These are phyloP conservation scores for Andrena chrysosceles DNA, from an alignment of 2,888 invertebrate species.

Conservation along the genomic window DNA sequence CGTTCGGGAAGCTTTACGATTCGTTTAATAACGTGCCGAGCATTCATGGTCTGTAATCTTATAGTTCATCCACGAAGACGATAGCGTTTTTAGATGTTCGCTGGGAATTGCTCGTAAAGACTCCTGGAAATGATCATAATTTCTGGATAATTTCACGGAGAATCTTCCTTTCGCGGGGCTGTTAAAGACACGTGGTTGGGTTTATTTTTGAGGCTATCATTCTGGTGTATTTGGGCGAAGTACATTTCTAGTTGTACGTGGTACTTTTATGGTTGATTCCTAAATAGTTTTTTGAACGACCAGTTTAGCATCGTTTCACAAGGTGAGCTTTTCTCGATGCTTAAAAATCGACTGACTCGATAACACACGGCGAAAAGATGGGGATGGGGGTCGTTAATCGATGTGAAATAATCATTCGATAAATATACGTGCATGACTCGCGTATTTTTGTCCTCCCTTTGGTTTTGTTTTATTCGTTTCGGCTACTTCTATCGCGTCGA, in stretches of 20 bases:
- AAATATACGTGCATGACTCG: neutral
- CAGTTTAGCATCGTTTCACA: conserved; percentile 29
- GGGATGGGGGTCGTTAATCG: neutral
- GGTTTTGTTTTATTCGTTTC: conserved; percentile 9
- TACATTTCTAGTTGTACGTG: neutral
- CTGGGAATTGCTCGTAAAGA: conserved; percentile 42
- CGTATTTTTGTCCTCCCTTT: neutral
- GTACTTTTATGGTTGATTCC: conserved; percentile 21
- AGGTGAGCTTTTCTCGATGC: conserved; percentile 14
- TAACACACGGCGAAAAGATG: neutral
- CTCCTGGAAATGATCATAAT: conserved; percentile 29
- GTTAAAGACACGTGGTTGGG: neutral
- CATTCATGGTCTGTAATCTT: conserved; percentile 3
- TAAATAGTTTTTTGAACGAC: conserved; percentile 13
- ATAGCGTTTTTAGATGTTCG: conserved; percentile 1
- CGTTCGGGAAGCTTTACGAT: conserved; percentile 28
- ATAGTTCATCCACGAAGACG: neutral
- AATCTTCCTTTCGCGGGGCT: neutral
- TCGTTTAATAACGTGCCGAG: conserved; percentile 36
- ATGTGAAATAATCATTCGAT: conserved; percentile 27
- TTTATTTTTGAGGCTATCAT: too few species aligned
- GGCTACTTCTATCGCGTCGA: conserved; percentile 30
- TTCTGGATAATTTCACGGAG: conserved; percentile 32
- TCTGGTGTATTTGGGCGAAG: too few species aligned
- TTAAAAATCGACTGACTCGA: conserved; percentile 11